Conservation (phyloP, 2,113 vertebrate genomes). For the Vombatus ursinus region DNA sequence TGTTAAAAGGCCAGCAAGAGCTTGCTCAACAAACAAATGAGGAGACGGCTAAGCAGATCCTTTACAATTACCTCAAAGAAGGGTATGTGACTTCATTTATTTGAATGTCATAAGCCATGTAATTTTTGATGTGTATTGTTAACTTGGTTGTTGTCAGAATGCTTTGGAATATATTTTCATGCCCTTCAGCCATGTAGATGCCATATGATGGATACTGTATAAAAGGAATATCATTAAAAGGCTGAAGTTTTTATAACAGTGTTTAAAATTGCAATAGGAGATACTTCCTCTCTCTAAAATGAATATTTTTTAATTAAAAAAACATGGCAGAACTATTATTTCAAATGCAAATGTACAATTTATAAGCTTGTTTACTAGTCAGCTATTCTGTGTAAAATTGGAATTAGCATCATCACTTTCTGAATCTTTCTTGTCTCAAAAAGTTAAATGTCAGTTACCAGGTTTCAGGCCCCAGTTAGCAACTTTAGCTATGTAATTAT, state of each 20-base stretch:
- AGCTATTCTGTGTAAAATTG: not conserved
- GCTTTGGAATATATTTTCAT: not conserved
- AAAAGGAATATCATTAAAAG: not conserved
- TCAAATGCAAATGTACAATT: not conserved
- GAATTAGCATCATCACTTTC: not conserved
- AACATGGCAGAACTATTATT: not conserved
- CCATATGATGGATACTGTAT: not conserved
- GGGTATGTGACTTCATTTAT: constrained; percentile 87
- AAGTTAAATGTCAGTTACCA: constrained; percentile 17
- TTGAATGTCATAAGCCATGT: not conserved
- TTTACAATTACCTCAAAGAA: constrained; percentile 97
- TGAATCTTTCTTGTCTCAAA: constrained; percentile 12
- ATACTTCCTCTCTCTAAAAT: not conserved
- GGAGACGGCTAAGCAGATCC: constrained; percentile 97
- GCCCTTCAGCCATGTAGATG: not conserved
- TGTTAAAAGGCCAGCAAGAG: constrained; percentile 95
- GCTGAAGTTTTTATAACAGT: not conserved
- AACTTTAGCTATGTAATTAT: not conserved
- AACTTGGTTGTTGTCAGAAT: not conserved
- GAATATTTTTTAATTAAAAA: constrained; percentile 21
- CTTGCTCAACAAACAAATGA: constrained; percentile 95
- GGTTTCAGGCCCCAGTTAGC: constrained; percentile 20
- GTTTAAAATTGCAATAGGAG: not conserved
- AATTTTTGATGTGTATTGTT: not conserved
- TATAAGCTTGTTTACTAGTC: not conserved